These are phyloP conservation scores for Neoitamus cyanurus DNA, from an alignment of 2,888 invertebrate species.

Conservation along the genomic window DNA sequence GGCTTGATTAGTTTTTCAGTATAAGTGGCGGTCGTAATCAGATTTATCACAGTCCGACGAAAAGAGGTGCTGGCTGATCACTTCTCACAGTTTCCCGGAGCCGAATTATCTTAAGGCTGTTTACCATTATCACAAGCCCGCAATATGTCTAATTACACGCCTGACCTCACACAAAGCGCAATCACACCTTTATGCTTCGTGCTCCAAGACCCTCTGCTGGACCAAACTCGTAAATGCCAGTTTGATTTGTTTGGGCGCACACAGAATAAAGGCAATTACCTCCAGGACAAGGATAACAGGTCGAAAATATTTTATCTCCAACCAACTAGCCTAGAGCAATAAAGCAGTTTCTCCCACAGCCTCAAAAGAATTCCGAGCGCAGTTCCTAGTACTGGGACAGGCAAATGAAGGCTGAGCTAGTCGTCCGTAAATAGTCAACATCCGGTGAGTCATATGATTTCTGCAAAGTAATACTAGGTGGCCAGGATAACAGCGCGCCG, in stretches of 20 bases:
- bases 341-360: constrained; percentile 25
- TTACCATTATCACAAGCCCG: not conserved
- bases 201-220: not conserved
- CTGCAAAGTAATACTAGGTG: constrained; percentile 39
- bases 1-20: constrained; percentile 39
- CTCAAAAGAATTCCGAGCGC: not conserved
- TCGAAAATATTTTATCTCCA: constrained; percentile 17
- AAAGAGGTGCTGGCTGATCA: not conserved
- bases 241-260: constrained; percentile 28
- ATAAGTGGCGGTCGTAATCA: constrained; percentile 32
- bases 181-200: not conserved
- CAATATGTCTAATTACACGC: not conserved
- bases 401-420: not conserved
- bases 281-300: constrained; percentile 22
- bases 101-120: not conserved
- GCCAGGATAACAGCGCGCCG: not conserved
- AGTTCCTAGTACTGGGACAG: constrained; percentile 25
- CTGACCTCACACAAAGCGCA: not conserved
- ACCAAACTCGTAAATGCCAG: not conserved
- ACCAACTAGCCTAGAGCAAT: constrained; percentile 29
- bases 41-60: constrained; percentile 25
- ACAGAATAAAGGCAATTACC: not conserved
- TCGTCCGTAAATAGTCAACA: constrained; percentile 22
- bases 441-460: constrained; percentile 42
- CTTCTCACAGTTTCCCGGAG: not conserved